Evolutionary conservation across 2,888 invertebrate genomes (phyloP).

Genomic region (Ommatoiulus sabulosus): DNA sequence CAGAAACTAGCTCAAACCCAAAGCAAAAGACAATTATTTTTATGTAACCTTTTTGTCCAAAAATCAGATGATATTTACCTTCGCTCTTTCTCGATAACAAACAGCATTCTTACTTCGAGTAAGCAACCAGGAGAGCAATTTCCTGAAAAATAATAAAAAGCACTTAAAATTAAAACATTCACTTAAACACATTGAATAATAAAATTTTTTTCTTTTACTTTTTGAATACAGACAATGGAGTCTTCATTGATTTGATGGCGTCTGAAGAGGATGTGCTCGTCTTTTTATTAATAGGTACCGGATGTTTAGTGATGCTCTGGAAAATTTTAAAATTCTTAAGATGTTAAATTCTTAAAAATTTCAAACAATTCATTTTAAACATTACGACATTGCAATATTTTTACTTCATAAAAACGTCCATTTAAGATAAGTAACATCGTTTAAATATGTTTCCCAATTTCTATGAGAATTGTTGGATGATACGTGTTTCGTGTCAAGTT

Average conservation of each 20-base stretch:
- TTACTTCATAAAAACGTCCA: too few species aligned
- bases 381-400: too few species aligned
- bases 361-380: too few species aligned
- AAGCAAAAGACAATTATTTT: neutral
- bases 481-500: too few species aligned
- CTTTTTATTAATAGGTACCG: neutral
- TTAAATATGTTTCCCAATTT: too few species aligned
- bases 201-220: neutral
- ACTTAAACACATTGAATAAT: neutral
- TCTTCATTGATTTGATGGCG: conserved; percentile 26
- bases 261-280: neutral
- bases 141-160: conserved; percentile 59
- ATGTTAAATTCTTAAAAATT: too few species aligned
- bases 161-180: neutral
- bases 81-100: conserved; percentile 57
- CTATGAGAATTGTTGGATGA: too few species aligned
- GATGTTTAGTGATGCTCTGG: conserved; percentile 14
- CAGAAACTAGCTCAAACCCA: neutral
- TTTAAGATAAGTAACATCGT: too few species aligned
- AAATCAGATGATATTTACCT: conserved; percentile 47
- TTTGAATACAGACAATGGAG: neutral
- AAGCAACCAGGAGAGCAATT: conserved; percentile 51
- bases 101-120: conserved; percentile 55
- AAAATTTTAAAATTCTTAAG: neutral
- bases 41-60: neutral